These are phyloP conservation scores for Astropecten irregularis DNA, from an alignment of 53 echinoderm and acorn worm species.

Conservation along the genomic window DNA sequence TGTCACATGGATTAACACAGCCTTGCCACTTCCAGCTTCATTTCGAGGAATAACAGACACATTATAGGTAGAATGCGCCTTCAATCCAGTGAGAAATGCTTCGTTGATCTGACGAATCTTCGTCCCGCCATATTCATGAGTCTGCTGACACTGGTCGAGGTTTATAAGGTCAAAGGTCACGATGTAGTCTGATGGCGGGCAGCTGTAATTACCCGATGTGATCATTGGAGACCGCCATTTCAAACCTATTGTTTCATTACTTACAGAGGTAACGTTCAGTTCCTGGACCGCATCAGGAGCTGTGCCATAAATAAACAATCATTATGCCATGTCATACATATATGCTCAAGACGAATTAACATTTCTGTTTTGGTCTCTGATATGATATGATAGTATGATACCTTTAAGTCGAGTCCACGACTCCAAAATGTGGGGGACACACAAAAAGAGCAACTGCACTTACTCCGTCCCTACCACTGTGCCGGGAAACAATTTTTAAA, in stretches of 20 bases:
- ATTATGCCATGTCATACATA: background rate
- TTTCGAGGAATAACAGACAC: conserved; percentile 1
- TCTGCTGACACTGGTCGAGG: conserved; percentile 15
- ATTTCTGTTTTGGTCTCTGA: too few species aligned
- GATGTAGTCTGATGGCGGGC: conserved; percentile 17
- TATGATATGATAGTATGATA: too few species aligned
- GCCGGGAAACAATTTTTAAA: too few species aligned
- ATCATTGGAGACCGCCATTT: background rate
- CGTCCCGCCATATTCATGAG: background rate
- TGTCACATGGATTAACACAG: background rate
- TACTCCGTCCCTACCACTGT: too few species aligned
- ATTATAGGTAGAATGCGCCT: conserved; percentile 22
- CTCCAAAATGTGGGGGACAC: background rate
- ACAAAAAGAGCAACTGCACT: background rate
- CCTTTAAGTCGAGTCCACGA: too few species aligned
- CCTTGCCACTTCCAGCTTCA: background rate
- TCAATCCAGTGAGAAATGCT: background rate
- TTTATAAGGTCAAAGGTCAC: conserved; percentile 23
- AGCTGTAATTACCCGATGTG: background rate
- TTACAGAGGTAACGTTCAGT: background rate
- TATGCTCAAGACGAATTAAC: background rate
- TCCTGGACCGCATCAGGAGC: conserved; percentile 1
- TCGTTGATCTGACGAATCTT: background rate
- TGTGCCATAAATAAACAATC: background rate
- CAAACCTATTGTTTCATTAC: background rate